These are phyloP conservation scores for Sturmia bella DNA, from an alignment of 2,888 invertebrate genomes.

Conservation along the genomic window DNA sequence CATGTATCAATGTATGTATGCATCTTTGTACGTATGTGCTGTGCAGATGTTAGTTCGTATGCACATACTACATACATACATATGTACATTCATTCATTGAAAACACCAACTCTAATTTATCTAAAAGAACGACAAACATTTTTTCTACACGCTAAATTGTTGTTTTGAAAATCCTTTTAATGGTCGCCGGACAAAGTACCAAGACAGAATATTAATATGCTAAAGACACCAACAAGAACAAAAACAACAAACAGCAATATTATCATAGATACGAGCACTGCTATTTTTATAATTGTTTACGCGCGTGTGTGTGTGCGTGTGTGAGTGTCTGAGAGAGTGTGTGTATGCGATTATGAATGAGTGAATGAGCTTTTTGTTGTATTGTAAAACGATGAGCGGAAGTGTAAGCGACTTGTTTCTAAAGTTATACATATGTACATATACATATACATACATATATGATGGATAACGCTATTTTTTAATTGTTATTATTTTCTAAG, in stretches of 20 bases:
- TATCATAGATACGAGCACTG: constrained; percentile 72
- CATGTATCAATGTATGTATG: neutral
- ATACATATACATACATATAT: constrained; percentile 3
- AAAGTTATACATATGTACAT: too few species aligned
- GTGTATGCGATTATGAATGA: neutral
- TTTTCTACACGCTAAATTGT: constrained; percentile 16
- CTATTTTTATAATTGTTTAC: constrained; percentile 43
- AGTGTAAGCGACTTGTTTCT: constrained; percentile 35
- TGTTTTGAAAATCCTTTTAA: constrained; percentile 15
- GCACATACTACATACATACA: too few species aligned
- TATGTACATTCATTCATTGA: constrained; percentile 19
- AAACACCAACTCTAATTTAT: constrained; percentile 22
- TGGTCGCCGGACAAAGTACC: constrained; percentile 22
- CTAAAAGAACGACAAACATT: constrained; percentile 25
- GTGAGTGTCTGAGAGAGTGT: neutral
- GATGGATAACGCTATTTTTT: constrained; percentile 13
- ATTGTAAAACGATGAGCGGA: constrained; percentile 14
- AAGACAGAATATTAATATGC: constrained; percentile 23
- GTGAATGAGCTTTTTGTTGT: too few species aligned
- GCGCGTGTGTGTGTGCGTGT: constrained; percentile 1
- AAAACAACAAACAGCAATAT: constrained; percentile 36
- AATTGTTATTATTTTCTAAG: constrained; percentile 50
- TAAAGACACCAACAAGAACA: constrained; percentile 59
- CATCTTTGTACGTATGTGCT: neutral
- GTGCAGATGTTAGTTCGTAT: neutral